Evolutionary conservation across 53 echinoderm and acorn worm genomes (phyloP), one percentile per base, ranked within the genome.

Genomic region (Pentamera pediparva): DNA sequence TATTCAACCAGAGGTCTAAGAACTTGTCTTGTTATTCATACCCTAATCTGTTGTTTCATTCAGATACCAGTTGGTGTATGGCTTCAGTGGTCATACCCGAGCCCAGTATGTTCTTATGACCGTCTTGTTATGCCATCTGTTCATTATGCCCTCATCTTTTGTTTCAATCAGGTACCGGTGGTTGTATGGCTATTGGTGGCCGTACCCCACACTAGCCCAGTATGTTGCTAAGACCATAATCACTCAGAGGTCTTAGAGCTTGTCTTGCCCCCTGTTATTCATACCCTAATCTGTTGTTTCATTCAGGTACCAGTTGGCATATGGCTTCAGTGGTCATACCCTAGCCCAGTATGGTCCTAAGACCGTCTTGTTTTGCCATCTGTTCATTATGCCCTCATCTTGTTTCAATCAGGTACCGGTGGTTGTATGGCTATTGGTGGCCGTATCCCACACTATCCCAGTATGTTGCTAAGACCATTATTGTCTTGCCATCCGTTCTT

Each of bases 171-270:
- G 98, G 92, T 73, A 81, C 72, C 6, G 98, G 98, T 43, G 98
- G 96, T 74, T 85, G 98, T 56, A 77, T 92, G 17, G 89, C 81
- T 21, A 77, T 79, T 12, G 83, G 87, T 15, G 92, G 92, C 20
- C 76, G 81, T 65, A 98, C 92, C 29, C 45, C n/a, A n/a, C n/a
- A n/a, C 54, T 98, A 15, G 82, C 89, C 20, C 92, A 89, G 43
- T 98, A 98, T 54, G 88, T 98, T 1, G 91, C 90, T 36, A 91
- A 86, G 47, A 89, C 76, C 21, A 88, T 98, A 33, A 91, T 91
- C 27, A 73, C 84, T 58, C 61, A 88, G 86, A 82, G 76, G 74
- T 88, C 85, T 0, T 85, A 88, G 50, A 85, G 88, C 29, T 79
- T 83, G 61, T 88, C 85, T 17, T 70, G 83, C 63, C 89, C 98